These are phyloP conservation scores for Falco punctatus DNA, from an alignment of 2,113 vertebrate genomes.

Conservation along the genomic window DNA sequence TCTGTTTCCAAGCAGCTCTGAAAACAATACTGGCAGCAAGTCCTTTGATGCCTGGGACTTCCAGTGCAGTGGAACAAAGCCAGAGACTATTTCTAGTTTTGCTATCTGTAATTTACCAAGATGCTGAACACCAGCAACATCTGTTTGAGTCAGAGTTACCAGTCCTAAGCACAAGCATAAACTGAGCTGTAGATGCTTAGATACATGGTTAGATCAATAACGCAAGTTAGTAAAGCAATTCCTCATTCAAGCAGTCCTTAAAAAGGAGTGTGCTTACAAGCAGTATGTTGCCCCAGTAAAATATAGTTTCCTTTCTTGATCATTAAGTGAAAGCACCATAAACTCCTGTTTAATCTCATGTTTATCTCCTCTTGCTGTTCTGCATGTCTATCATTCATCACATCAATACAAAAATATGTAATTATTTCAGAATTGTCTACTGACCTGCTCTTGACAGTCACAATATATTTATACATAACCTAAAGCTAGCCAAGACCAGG, in stretches of 20 bases:
- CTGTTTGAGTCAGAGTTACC: background rate
- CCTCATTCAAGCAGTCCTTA: background rate
- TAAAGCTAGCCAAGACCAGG: background rate
- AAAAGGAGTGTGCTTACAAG: background rate
- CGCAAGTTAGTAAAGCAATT: background rate
- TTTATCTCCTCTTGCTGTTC: background rate
- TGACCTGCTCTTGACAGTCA: background rate
- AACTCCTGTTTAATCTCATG: background rate
- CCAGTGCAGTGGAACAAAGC: background rate
- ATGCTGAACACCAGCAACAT: background rate
- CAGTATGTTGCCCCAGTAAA: background rate
- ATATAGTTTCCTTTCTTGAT: background rate
- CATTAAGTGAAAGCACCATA: background rate
- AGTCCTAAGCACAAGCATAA: background rate
- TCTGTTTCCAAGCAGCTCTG: background rate
- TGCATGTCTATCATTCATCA: background rate
- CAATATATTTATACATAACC: background rate
- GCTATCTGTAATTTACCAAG: background rate
- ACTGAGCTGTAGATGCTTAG: background rate
- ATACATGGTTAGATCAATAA: background rate
- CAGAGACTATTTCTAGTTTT: background rate
- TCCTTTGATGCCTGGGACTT: background rate
- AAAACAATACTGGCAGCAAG: background rate
- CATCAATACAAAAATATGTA: background rate
- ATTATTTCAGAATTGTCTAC: background rate